Base-by-base conservation (phyloP, 1,140 invertebrate species). In the Telenomus remus region DNA sequence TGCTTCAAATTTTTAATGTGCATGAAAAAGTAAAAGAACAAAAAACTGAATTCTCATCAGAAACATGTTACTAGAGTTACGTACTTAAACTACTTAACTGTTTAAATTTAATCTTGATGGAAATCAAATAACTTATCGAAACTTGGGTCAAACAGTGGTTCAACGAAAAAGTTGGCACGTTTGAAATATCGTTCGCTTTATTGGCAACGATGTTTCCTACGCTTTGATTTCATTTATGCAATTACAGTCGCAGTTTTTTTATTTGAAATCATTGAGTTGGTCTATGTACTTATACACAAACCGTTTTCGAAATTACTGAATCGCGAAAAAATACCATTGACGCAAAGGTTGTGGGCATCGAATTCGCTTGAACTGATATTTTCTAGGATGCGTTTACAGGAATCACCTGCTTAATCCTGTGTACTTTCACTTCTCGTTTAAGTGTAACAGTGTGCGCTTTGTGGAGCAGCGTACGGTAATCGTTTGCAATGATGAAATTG, bases 381-480 rank as follows among this genome's bases (percentile, higher is more conserved):
- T 63, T 46, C 43, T 64, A 64, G 54, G 69, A 72, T 72, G 66
- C 15, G 60, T 72, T 64, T 59, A 72, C 47, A 49, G 34, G 60
- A 59, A 72, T 64, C 60, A 72, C 49, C 69, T 64, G 46, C 51
- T 63, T 47, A 64, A 51, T 72, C 27, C 54, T 48, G 15, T 11
- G 27, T 16, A 72, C 60, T 72, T 72, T 72, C 69, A 72, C 69
- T 72, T 71, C 57, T 71, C 49, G 35, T 70, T 61, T 51, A 63
- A 56, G 39, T 71, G 53, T 63, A 71, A 63, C 47, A 63, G 54
- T 59, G 33, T 43, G 50, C 50, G 39, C 43, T 44, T 72, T 72
- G 54, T 72, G 57, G 60, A 64, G 60, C 59, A 57, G 35, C 50
- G 60, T 43, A 13, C 35, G 13, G 46, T 43, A 63, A 57, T 19